Percentiles rank a stretch among this genome's conserved stretches.
phyloP scores from a whole-genome alignment of 2,888 invertebrate species.

The Dendrolimus pini region DNA sequence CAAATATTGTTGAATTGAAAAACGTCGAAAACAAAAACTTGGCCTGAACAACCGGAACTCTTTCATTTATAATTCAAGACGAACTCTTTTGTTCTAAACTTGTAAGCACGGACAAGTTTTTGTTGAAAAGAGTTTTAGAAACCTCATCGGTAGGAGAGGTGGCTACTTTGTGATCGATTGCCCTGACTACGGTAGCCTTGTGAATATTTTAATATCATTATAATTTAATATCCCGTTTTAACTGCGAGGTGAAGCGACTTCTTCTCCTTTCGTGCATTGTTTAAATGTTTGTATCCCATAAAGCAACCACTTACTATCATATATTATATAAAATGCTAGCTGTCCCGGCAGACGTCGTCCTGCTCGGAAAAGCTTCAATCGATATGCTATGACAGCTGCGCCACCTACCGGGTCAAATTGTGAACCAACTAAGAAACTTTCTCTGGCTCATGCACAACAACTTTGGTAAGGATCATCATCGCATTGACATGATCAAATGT shows the following conservation, averaged over 20 bases:
- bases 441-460: too few species aligned
- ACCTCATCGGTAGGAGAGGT: slow-evolving; percentile 1
- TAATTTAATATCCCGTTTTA: slow-evolving; percentile 27
- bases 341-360: too few species aligned
- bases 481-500: too few species aligned
- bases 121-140: slow-evolving; percentile 1
- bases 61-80: not conserved
- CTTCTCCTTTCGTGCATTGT: too few species aligned
- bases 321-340: too few species aligned
- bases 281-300: too few species aligned
- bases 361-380: too few species aligned
- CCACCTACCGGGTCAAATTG: too few species aligned
- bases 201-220: slow-evolving; percentile 35
- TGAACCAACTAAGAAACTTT: too few species aligned
- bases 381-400: too few species aligned
- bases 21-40: not conserved
- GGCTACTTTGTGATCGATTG: slow-evolving; percentile 21
- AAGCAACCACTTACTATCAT: too few species aligned
- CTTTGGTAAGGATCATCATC: too few species aligned
- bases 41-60: not conserved
- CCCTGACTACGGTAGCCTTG: slow-evolving; percentile 16
- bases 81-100: not conserved
- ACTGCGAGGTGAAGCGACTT: slow-evolving; percentile 14
- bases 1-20: not conserved
- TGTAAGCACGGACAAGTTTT: not conserved